Evolutionary conservation across 2,888 invertebrate species (phyloP), one percentile per base, ranked within the genome.

Genomic region (Coenonympha arcania): DNA sequence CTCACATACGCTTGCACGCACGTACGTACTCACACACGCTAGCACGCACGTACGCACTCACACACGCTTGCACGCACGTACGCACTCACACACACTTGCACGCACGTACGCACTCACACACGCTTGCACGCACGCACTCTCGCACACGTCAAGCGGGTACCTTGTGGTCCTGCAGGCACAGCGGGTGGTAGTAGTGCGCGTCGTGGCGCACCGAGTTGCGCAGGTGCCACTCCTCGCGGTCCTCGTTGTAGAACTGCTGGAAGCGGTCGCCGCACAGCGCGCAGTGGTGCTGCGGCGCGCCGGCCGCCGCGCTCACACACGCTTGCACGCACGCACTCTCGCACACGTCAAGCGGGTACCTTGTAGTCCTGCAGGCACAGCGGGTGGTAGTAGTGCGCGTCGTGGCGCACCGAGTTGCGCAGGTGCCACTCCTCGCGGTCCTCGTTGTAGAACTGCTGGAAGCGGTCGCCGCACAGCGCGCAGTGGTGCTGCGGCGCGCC

Each of bases 401-500:
- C 92, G 24, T 92, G 90, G 4, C 90, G 87, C 15, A 94, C 87
- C 0, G 98, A 95, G 71, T 95, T 93, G 55, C 92, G 84, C 20
- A 99, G 87, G 71, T 97, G 95, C 99, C 99, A 99, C 72, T 96
- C 98, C 76, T 99, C 99, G 59, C 92, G 91, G 65, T 99, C 99
- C 79, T 99, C 96, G 74, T 98, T 94, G 86, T 95, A 99, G 86
- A 95, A 98, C 76, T 95, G 94, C 60, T 96, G 94, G 83, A 99
- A 98, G 58, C 89, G 88, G 83, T 99, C 99, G 9, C 93, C 92
- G 79, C 99, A 99, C 44, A 98, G 92, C 58, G 93, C 93, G 79
- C 99, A 99, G 34, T 86, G 76, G 43, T 90, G 89, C 63, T 91
- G 88, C 6, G 91, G 90, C 30, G 90, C 88, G 0, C 68, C 90